phyloP scores from a whole-genome alignment of 2,797 vertebrate genomes.

The Tenualosa thibaudeaui region DNA sequence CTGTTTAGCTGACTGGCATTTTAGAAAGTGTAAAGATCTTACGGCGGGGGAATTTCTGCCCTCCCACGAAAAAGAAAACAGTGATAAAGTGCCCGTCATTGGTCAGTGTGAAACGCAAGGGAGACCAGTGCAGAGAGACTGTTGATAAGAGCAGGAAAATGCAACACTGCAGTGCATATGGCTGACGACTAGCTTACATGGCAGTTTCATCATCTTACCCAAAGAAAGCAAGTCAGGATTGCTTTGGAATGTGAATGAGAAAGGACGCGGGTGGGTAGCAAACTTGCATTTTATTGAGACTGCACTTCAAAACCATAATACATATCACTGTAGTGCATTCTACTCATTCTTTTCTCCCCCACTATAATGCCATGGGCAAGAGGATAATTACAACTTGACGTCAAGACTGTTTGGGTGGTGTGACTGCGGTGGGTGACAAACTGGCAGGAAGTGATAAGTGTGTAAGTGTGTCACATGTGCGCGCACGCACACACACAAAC shows the following conservation, averaged over 20 bases:
- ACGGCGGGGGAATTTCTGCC: constrained; percentile 2
- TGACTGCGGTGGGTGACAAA: background rate
- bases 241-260: background rate
- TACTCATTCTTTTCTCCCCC: background rate
- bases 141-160: background rate
- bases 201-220: background rate
- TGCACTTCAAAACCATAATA: background rate
- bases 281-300: background rate
- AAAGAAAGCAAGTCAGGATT: background rate
- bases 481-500: background rate
- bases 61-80: constrained; percentile 20
- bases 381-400: background rate
- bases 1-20: constrained; percentile 12
- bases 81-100: constrained; percentile 35
- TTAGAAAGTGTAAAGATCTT: constrained; percentile 18
- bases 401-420: background rate
- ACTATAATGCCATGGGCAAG: background rate
- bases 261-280: background rate
- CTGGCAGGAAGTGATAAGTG: background rate
- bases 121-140: background rate
- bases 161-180: background rate
- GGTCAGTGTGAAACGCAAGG: background rate
- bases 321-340: background rate
- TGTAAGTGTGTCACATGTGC: background rate
- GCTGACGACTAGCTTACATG: background rate